Evolutionary conservation across 2,113 vertebrate genomes (phyloP), one percentile per base, ranked within the genome.

Genomic region (crab-eating macaque (Macaca fascicularis)): DNA sequence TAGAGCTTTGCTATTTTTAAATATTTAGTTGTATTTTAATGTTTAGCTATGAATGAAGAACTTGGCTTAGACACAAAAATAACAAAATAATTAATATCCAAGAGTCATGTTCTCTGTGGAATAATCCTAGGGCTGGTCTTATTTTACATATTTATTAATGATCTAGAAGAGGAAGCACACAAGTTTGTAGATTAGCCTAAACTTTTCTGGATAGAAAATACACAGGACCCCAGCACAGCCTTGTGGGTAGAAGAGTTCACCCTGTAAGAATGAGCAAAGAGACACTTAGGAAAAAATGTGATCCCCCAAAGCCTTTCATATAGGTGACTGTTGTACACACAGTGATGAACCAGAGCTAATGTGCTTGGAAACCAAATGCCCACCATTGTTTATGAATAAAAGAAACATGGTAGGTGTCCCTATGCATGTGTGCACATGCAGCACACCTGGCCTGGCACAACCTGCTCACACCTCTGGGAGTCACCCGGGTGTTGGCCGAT

Each of bases 61-160:
- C 74, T 93, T 91, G 83, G 23, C 61, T 88, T 43, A 88, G 69
- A 23, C 22, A 72, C 25, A 88, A 86, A 57, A 82, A 79, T 32
- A 52, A 50, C 22, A 55, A 57, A 67, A 70, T 43, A 5, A 30
- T 45, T 61, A 38, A 43, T 22, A 74, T 55, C 35, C 32, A 78
- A 82, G 32, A 90, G 8, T 67, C 69, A 23, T n/a, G 3, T 70
- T 85, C 45, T 52, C 14, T 80, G 17, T 67, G 72, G 79, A 90
- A 67, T 48, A 38, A 25, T 80, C 13, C 38, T 30, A 30, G 13
- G 27, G 23, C 25, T 79, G 45, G 27, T 67, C 22, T 67, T 43
- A 55, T 20, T 35, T 75, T 57, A 38, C 10, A 3, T 32, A 23
- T 57, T 86, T 22, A 70, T 35, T 52, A n/a, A 59, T 40, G 30